Evolutionary conservation across 2,888 invertebrate genomes (phyloP), one percentile per base, ranked within the genome.

Genomic region (Amphiduros pacificus): DNA sequence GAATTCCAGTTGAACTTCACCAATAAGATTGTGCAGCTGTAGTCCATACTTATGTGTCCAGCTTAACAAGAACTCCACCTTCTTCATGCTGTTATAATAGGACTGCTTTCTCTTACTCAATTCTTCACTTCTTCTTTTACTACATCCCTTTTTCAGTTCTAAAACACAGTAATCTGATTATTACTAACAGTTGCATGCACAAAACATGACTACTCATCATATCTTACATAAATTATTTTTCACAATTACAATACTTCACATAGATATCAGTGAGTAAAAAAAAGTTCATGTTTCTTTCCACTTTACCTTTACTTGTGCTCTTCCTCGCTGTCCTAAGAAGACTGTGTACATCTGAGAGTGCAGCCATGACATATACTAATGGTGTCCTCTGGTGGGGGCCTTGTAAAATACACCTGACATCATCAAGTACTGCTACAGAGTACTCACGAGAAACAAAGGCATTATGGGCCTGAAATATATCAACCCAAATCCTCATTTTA

Each of bases 1-100:
- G 36, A 62, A 53, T 29, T 58, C 59, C 24, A 62, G 31, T 20
- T 62, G 54, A 1, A 58, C 40, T 0, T 28, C 26, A 28, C 58
- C 54, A 14, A 49, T 17, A 6, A 58, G 54, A 14, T 62, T 41
- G 9, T 20, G 11, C 9, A 62, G 49, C 24, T 24, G 17, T 4
- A 49, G 53, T 3, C 62, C 62, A 44, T 48, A 58, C 22, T 31
- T 52, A 32, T 32, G 32, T 17, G 32, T 52, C 62, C 62, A 62
- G 54, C 62, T 62, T 22, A 62, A 32, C 6, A 55, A 26, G 52
- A 63, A 63, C 36, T 63, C 60, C 26, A 51, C 9, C 36, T 63
- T 63, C 40, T 55, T 60, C 6, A 28, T 24, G 22, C 20, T 9
- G 1, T 14, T 6, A 29, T 41, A 59, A 29, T 22, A 28, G n/a